These are phyloP conservation scores for Drosophila willistoni DNA, from an alignment of 1,140 invertebrate species.

Conservation along the genomic window DNA sequence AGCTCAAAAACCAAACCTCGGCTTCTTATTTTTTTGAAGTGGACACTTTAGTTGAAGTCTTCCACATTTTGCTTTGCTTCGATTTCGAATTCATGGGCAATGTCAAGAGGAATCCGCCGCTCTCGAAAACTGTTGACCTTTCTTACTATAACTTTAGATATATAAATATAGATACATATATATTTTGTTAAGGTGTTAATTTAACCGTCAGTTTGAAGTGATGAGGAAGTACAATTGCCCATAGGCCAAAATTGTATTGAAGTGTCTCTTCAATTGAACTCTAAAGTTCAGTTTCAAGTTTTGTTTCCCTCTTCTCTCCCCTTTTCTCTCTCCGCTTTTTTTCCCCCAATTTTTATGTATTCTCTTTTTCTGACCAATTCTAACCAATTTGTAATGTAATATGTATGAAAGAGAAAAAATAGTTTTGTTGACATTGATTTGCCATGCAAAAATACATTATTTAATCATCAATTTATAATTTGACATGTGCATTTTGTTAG, in stretches of 20 bases:
- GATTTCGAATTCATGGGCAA: constrained; percentile 15
- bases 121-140: constrained; percentile 59
- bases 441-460: neutral
- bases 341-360: neutral
- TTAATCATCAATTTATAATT: neutral
- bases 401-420: neutral
- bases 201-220: constrained; percentile 28
- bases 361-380: neutral
- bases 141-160: constrained; percentile 21
- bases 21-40: neutral
- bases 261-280: neutral
- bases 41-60: constrained; percentile 13
- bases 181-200: constrained; percentile 70
- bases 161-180: constrained; percentile 24
- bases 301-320: neutral
- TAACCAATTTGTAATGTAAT: neutral
- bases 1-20: neutral
- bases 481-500: neutral
- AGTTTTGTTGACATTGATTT: neutral
- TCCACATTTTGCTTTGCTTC: constrained; percentile 13
- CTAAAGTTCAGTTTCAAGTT: constrained; percentile 1
- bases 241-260: constrained; percentile 3
- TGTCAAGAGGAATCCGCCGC: constrained; percentile 4
- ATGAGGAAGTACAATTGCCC: constrained; percentile 14
- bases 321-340: neutral